Base-by-base conservation (phyloP, 2,888 invertebrate species). In the Melanotus villosus region DNA sequence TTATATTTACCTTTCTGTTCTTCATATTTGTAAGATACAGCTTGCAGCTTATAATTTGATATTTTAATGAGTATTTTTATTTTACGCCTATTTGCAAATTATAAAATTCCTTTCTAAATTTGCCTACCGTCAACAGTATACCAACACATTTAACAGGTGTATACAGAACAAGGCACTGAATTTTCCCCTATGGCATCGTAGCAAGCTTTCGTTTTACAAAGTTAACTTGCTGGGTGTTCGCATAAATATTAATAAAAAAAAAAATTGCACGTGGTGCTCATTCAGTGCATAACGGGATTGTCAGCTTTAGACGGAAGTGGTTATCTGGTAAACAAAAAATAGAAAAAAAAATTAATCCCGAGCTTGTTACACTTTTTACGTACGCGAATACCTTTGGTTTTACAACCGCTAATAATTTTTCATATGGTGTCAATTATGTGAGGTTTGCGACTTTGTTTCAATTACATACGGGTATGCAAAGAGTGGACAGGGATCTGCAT, bases 391-490 rank as follows among this genome's bases (percentile, higher is more conserved):
- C 5, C 18, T 9, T n/a, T 41, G 41, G 26, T 26, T 26, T 26
- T 3, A 41, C 9, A 41, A 16, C 21, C 0, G 9, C 6, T 9
- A 56, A 38, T 38, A 38, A 38, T 56, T 36, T 56, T 56, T 52
- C 52, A 52, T 21, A 19, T n/a, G 14, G 12, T 23, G 21, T 36
- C 23, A 38, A n/a, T 56, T 56, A 23, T 38, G 56, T 38, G 56
- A 23, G 38, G 34, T 56, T 38, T 21, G 14, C 56, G 38, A 56
- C 14, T 56, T 56, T 38, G 38, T 56, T 56, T 56, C 30, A 62
- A 65, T 57, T 54, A 36, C 52, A 70, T 70, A 62, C 66, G 66
- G 70, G 66, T 57, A 66, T 70, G 60, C 47, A 59, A 65, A 65
- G 65, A 59, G 41, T 47, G 60, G 59, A 57, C 62, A 57, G 52